Evolutionary conservation across 2,797 vertebrate species (phyloP).

Genomic region (Otus scops): DNA sequence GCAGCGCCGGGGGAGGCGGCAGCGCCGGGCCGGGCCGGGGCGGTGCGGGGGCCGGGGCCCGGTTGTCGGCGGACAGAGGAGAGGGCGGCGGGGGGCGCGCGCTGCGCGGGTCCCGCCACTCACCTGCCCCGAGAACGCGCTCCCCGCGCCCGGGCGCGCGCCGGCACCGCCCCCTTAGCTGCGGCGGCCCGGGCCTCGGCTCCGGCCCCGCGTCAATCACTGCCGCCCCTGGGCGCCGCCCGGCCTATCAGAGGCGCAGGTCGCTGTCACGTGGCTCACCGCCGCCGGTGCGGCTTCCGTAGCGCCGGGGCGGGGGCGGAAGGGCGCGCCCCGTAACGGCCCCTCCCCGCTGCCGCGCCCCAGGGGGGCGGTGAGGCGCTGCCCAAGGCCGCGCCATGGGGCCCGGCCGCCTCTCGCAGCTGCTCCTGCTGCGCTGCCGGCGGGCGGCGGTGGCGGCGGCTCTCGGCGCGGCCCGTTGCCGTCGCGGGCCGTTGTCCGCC

Average conservation of each 20-base stretch:
- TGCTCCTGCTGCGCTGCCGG: not conserved
- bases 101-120: not conserved
- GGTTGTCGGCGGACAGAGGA: too few relatives aligned
- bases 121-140: not conserved
- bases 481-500: too few relatives aligned
- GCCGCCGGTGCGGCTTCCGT: not conserved
- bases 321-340: fast-evolving
- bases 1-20: not conserved
- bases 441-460: not conserved
- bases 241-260: not conserved
- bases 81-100: too few relatives aligned
- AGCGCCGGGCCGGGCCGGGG: not conserved
- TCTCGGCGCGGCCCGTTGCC: not conserved
- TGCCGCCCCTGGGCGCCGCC: not conserved
- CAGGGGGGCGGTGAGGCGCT: too few relatives aligned
- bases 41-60: too few relatives aligned
- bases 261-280: not conserved
- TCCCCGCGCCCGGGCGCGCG: not conserved
- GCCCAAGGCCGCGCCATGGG: not conserved
- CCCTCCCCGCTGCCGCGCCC: fast-evolving
- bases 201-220: not conserved
- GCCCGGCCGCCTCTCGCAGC: not conserved
- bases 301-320: not conserved
- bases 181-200: too few relatives aligned
- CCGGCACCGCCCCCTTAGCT: not conserved